These are phyloP conservation scores for Callosobruchus maculatus DNA, from an alignment of 2,888 invertebrate species.

Conservation along the genomic window DNA sequence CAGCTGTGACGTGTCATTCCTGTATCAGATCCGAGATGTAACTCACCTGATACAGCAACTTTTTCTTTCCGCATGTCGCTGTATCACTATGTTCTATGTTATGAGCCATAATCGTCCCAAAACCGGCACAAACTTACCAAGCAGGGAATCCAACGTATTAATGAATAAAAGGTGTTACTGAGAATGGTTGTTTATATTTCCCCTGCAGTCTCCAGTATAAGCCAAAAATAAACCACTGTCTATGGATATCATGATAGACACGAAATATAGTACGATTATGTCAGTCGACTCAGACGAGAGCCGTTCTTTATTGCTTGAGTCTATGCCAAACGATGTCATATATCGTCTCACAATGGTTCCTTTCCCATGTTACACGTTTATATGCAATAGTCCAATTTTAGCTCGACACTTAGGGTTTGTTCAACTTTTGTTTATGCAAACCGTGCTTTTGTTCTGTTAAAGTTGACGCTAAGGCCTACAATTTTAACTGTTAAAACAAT, in stretches of 20 bases:
- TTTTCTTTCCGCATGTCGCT: too few relatives aligned
- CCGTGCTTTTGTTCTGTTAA: background rate
- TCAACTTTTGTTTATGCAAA: background rate
- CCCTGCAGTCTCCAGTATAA: background rate
- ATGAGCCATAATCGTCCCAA: too few relatives aligned
- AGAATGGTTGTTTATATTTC: background rate
- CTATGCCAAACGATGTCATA: background rate
- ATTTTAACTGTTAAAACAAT: too few relatives aligned
- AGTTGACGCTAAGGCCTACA: too few relatives aligned
- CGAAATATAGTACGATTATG: background rate
- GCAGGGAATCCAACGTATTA: too few relatives aligned
- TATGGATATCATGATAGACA: background rate
- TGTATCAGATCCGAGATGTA: too few relatives aligned
- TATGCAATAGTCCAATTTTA: background rate
- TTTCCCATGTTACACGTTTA: background rate
- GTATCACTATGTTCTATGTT: too few relatives aligned
- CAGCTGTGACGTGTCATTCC: too few relatives aligned
- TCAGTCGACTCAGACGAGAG: background rate
- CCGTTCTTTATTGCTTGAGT: background rate
- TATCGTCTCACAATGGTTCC: background rate
- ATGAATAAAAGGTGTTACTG: background rate
- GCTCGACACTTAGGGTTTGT: background rate
- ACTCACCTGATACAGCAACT: too few relatives aligned
- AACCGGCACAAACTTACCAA: too few relatives aligned
- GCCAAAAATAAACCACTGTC: background rate